Evolutionary conservation across 1,140 invertebrate genomes (phyloP), one percentile per base, ranked within the genome.

Genomic region (Doryteuthis pealeii): DNA sequence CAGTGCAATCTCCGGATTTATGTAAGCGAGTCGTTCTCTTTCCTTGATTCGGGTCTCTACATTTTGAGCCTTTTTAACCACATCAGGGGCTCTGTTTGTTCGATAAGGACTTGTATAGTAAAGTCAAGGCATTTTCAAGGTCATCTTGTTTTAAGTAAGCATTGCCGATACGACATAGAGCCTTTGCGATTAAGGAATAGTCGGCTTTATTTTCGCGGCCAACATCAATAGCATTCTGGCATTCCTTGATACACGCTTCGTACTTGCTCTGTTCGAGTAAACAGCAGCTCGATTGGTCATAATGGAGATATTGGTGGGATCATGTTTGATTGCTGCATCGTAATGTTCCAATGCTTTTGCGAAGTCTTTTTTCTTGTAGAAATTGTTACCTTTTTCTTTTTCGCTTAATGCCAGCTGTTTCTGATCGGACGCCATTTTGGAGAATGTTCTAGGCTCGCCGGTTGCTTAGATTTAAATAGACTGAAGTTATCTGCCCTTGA

Each of bases 131-230:
- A 81, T 94, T 92, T 78, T 93, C 92, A 86, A 93, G 94, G 82
- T 99, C 92, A n/a, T 93, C 87, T 71, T 87, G 79, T 91, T 91
- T 22, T n/a, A 85, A 43, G 79, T 90, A 90, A 14, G 90, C 89
- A 81, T 88, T 90, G 32, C 89, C 91, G 72, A 89, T 88, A 75
- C 91, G 83, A 31, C 89, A 87, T 75, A 88, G 87, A n/a, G 91
- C 90, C 89, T 99, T 99, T 1, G 98, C 96, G 87, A 99, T 97
- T 68, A 98, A 87, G 89, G 98, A 83, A 95, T 99, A 87, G 99
- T 97, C 31, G 96, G 96, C 77, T 96, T 91, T 87, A 99, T 98
- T 88, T 98, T 97, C 98, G n/a, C n/a, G 91, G 0, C 98, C 98
- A 78, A 99, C 90, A 81, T 99, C 96, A 79, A 99, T 94, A 0